Evolutionary conservation across 1,140 invertebrate genomes (phyloP), one percentile per base, ranked within the genome.

Genomic region (Drosophila oshimai): DNA sequence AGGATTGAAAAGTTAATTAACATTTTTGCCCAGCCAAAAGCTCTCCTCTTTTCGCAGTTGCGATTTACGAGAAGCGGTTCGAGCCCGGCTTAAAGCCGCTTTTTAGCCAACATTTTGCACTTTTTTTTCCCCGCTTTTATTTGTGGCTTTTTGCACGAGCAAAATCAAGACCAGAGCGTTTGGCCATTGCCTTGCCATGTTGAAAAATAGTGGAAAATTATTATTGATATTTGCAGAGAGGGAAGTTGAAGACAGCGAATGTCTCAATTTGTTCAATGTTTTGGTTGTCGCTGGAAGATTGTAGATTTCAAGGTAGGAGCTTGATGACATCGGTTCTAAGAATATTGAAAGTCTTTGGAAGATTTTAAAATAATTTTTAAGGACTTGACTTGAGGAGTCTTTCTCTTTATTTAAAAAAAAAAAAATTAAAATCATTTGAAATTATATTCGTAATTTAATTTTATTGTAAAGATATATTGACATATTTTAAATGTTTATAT

Each of bases 1-100:
- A 90, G 89, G 89, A 90, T 90, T 90, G 89, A 90, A 90, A 90
- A 90, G 89, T 90, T 90, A 90, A 90, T 90, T 90, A 90, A 90
- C 89, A 90, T 90, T 90, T 90, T 90, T 86, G 79, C 84, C 57
- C 61, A 77, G 81, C 81, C 81, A 76, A 67, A 74, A 53, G 54
- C 34, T 46, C 24, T 20, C 34, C 33, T 12, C 39, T 26, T 29
- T 22, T 49, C 46, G 34, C 45, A 49, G 53, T 36, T 5, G 58
- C 79, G 79, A 84, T 86, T 84, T 84, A 84, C 80, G 79, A 62
- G 75, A 57, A 68, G 60, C 75, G 79, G 80, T 64, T 50, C 39
- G 54, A 70, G 41, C 47, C 36, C n/a, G 53, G 47, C 47, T 47
- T 33, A 41, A 58, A 65, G 49, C 62, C 47, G 47, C 69, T 46